Percentiles rank a stretch among this genome's conserved stretches.
These are phyloP conservation scores for Saxidomus purpurata DNA, from an alignment of 1,140 invertebrate genomes.

Conservation along the genomic window DNA sequence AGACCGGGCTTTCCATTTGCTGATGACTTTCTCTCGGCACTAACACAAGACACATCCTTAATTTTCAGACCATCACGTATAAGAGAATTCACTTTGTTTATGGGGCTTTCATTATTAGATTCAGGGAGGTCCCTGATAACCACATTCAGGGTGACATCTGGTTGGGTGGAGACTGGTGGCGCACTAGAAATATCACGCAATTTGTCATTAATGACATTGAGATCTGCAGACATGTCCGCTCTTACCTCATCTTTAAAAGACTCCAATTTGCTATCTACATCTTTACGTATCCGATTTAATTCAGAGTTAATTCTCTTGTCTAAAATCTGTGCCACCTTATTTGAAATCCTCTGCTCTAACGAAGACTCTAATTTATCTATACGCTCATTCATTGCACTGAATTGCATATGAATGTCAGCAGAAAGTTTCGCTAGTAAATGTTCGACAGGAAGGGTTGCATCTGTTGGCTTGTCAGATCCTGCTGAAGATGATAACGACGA, in stretches of 20 bases:
- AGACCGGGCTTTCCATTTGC: background rate
- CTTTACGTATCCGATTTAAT: background rate
- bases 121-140: slow-evolving; percentile 3
- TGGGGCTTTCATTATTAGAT: background rate
- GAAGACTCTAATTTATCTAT: background rate
- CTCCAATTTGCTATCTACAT: background rate
- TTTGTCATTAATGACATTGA: background rate
- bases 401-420: background rate
- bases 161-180: background rate
- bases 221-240: background rate
- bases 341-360: background rate
- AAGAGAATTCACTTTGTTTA: background rate
- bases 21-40: slow-evolving; percentile 9
- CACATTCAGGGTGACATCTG: background rate
- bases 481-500: too few relatives aligned
- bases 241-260: background rate
- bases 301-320: too few relatives aligned
- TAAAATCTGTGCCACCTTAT: too few relatives aligned
- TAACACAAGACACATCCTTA: background rate
- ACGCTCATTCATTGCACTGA: background rate
- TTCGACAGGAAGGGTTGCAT: too few relatives aligned
- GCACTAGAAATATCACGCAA: background rate
- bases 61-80: background rate
- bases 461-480: background rate
- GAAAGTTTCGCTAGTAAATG: background rate